Evolutionary conservation across 2,797 vertebrate genomes (phyloP).

Genomic region (Alcedo atthis): DNA sequence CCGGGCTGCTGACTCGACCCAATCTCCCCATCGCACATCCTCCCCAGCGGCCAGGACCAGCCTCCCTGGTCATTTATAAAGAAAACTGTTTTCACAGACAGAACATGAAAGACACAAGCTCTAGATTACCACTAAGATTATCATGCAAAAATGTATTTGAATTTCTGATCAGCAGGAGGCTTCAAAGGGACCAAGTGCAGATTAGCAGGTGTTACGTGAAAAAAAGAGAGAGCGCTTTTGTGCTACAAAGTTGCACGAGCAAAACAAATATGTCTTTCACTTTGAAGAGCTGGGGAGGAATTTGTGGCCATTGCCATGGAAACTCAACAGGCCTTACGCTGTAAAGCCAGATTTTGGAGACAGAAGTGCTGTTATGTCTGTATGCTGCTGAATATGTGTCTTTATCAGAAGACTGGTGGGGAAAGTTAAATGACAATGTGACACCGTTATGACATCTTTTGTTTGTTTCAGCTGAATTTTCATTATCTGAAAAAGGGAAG

Average conservation of each 20-base stretch:
- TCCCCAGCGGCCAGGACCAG: background rate
- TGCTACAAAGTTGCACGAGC: slow-evolving; percentile 87
- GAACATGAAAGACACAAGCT: slow-evolving; percentile 79
- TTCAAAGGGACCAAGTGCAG: slow-evolving; percentile 85
- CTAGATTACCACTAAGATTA: slow-evolving; percentile 91
- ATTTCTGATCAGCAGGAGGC: slow-evolving; percentile 86
- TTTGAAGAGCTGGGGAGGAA: slow-evolving; percentile 87
- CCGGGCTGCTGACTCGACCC: background rate
- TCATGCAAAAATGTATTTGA: slow-evolving; percentile 91
- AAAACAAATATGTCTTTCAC: slow-evolving; percentile 97
- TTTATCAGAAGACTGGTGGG: slow-evolving; percentile 28
- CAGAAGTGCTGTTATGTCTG: slow-evolving; percentile 25
- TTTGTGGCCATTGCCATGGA: slow-evolving; percentile 89
- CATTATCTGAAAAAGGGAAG: background rate
- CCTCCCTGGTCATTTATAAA: slow-evolving; percentile 56
- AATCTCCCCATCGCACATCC: slow-evolving; percentile 5
- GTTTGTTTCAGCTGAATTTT: background rate
- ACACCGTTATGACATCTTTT: slow-evolving; percentile 16
- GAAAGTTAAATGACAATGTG: slow-evolving; percentile 5
- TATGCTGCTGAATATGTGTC: slow-evolving; percentile 17
- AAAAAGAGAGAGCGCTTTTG: slow-evolving; percentile 79
- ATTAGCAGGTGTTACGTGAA: slow-evolving; percentile 92
- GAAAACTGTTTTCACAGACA: slow-evolving; percentile 84
- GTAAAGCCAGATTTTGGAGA: slow-evolving; percentile 41
- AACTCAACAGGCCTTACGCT: slow-evolving; percentile 82